Evolutionary conservation across 64 coral and sea anemone species (phyloP), one percentile per base, ranked within the genome.

Genomic region (Montipora cactus): DNA sequence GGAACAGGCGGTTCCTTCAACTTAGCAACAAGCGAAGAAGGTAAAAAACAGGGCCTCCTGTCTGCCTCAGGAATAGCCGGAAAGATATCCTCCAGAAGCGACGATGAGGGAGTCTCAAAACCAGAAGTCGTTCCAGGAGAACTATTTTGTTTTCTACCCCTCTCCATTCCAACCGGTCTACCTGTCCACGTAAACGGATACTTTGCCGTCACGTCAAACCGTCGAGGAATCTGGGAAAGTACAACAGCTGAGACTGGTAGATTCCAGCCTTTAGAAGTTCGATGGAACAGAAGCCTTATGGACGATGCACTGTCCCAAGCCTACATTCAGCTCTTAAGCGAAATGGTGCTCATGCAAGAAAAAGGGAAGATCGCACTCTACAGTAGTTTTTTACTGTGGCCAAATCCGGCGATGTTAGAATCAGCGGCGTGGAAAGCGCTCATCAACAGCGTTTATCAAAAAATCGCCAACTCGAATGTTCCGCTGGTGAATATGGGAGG

Each of bases 141-240:
- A 46, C 64, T 92, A 25, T 98, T 95, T 77, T 98, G 96, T 59
- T 98, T 93, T 53, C 83, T 98, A 8, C 96, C 96, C 8, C 71
- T 98, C 1, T 93, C 94, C 3, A 95, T 98, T 77, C 59, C 87
- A 72, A 95, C 91, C n/a, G 96, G 96, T 18, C 82, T 98, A 46
- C 94, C 96, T 11, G 90, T 98, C 4, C 96, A 98, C 19, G 94
- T 95, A 11, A 98, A 98, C 70, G 96, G 96, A 16, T 93, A 93
- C 78, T 98, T 98, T 83, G 94, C 96, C 21, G 90, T 98, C 18
- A 91, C 94, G 0, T 98, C 96, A 37, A 98, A 98, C 90, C 94
- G 96, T 21, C 75, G 94, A 47, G 94, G 88, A 76, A 93, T 98
- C 70, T 95, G 94, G 94, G 91, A 98, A 71, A 49, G 81, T 81